These are phyloP conservation scores for Octopus bimaculoides DNA, from an alignment of 1,140 invertebrate genomes.

Conservation along the genomic window DNA sequence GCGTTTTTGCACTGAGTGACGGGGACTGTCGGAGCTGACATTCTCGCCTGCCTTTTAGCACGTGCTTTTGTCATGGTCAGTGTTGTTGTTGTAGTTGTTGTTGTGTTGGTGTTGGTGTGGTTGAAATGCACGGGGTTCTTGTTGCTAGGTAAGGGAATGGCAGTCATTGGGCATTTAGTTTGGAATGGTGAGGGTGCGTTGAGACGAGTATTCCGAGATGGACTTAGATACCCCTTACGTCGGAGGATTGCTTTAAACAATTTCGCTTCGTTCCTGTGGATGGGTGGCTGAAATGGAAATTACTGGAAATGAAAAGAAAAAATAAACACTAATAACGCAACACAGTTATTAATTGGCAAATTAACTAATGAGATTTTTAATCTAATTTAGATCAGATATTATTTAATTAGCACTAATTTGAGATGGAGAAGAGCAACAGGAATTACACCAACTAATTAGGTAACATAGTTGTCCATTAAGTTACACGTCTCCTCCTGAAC, in stretches of 20 bases:
- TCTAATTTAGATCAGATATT: no score
- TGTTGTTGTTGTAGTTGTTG: no score
- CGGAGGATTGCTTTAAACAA: not conserved
- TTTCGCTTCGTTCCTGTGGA: not conserved
- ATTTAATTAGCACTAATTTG: no score
- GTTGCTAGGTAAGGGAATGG: not conserved
- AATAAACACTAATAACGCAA: no score
- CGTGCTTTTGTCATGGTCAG: not conserved
- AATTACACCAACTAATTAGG: no score
- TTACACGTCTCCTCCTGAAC: no score
- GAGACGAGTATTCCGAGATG: not conserved
- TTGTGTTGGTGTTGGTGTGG: no score
- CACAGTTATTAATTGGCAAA: no score
- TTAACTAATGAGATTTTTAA: no score
- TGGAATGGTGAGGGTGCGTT: not conserved
- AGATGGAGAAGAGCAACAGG: no score
- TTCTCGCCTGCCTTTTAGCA: not conserved
- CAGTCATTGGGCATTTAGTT: not conserved
- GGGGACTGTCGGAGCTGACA: not conserved
- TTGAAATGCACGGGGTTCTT: not conserved
- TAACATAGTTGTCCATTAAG: no score
- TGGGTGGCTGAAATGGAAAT: constrained; percentile 2
- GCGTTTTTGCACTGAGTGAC: no score
- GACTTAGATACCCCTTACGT: not conserved
- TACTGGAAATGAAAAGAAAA: not conserved